Percentiles rank a stretch among this genome's conserved stretches.
Conservation (phyloP, 92 coral and sea anemone genomes). For the Epizoanthus rinbou region DNA sequence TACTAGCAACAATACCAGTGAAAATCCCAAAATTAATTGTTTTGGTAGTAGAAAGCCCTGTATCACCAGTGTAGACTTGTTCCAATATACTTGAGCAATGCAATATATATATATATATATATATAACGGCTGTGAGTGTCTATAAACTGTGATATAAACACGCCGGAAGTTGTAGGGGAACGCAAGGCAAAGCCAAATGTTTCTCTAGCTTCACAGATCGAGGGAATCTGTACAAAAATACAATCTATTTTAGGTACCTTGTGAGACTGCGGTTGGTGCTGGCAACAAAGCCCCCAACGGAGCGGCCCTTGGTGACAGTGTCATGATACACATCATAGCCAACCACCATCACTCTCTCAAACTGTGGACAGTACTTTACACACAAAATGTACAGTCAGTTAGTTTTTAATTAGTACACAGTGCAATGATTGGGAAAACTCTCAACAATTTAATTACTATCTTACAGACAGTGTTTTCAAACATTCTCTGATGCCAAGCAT, state of each 20-base stretch:
- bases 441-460: background rate
- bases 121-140: too few relatives aligned
- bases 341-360: slow-evolving; percentile 82
- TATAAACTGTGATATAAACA: too few relatives aligned
- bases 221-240: slow-evolving; percentile 42
- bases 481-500: too few relatives aligned
- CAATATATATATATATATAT: too few relatives aligned
- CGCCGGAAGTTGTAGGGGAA: too few relatives aligned
- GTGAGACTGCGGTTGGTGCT: slow-evolving; percentile 75
- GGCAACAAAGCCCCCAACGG: slow-evolving; percentile 97
- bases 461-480: background rate
- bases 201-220: too few relatives aligned
- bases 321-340: slow-evolving; percentile 92
- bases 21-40: too few relatives aligned
- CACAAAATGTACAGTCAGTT: background rate
- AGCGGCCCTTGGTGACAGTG: slow-evolving; percentile 74
- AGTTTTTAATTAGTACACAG: background rate
- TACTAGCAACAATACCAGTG: too few relatives aligned
- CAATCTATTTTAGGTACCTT: slow-evolving; percentile 51
- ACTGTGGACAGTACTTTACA: slow-evolving; percentile 20
- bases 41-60: too few relatives aligned
- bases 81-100: too few relatives aligned
- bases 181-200: too few relatives aligned
- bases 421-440: background rate
- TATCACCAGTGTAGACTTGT: too few relatives aligned